Percentiles rank a stretch among this genome's conserved stretches.
These are phyloP conservation scores for Myotis brandtii DNA, from an alignment of 2,113 vertebrate genomes.

Conservation along the genomic window DNA sequence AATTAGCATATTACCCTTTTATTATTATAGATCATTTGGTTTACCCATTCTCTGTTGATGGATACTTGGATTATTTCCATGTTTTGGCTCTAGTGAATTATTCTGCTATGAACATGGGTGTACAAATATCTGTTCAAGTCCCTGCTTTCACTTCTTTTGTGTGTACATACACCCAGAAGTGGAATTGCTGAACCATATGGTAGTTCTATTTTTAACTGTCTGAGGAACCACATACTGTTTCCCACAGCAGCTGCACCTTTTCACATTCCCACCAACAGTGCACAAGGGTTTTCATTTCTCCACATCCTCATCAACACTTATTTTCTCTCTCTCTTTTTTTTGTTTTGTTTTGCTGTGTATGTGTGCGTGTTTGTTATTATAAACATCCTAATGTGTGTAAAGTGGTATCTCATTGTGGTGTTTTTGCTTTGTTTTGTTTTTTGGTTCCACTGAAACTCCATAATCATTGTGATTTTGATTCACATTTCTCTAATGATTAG, in stretches of 20 bases:
- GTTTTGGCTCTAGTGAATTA: background rate
- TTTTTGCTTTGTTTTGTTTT: conserved; percentile 53
- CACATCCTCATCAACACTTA: background rate
- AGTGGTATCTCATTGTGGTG: background rate
- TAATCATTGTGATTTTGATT: conserved; percentile 48
- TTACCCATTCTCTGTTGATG: background rate
- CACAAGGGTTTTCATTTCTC: background rate
- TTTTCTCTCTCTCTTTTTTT: background rate
- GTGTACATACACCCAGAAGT: background rate
- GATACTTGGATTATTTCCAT: background rate
- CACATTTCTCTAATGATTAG: background rate
- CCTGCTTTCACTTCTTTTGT: conserved; percentile 7
- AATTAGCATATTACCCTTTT: too few relatives aligned
- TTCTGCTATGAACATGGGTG: background rate
- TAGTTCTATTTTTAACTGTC: background rate
- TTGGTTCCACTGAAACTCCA: conserved; percentile 78
- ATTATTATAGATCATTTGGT: background rate
- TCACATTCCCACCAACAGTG: background rate
- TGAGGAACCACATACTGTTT: background rate
- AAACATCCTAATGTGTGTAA: background rate
- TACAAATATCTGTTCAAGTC: background rate
- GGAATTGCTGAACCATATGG: background rate
- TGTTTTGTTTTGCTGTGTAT: background rate
- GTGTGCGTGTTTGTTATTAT: background rate
- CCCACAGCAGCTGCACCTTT: background rate